phyloP scores from a whole-genome alignment of 2,888 invertebrate species.

The Automeris io region DNA sequence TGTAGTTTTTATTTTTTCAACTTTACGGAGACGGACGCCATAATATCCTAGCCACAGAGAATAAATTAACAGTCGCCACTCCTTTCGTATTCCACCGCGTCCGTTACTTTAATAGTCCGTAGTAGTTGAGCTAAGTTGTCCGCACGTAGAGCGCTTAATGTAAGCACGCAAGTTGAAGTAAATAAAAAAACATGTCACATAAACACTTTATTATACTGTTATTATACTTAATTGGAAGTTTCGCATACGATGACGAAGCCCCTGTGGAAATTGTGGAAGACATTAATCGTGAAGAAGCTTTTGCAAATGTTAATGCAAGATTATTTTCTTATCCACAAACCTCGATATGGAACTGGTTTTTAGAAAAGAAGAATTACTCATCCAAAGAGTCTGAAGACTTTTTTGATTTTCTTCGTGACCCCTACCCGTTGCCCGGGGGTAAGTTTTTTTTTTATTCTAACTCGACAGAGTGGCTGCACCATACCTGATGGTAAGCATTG shows the following conservation, averaged over 20 bases:
- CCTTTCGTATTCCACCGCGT: no score
- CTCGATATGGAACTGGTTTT: conserved; percentile 35
- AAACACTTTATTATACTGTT: conserved; percentile 6
- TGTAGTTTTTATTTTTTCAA: no score
- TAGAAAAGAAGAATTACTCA: conserved; percentile 27
- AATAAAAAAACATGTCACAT: not conserved
- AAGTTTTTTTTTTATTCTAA: conserved; percentile 28
- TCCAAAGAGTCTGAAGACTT: conserved; percentile 29
- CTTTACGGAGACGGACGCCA: no score
- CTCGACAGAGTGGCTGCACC: no score
- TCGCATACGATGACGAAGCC: conserved; percentile 24
- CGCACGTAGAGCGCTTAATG: not conserved
- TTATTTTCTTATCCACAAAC: conserved; percentile 31
- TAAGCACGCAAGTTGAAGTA: not conserved
- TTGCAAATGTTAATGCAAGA: conserved; percentile 20
- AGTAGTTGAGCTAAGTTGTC: no score
- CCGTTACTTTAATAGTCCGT: no score
- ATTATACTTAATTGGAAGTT: conserved; percentile 17
- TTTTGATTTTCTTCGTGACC: conserved; percentile 51
- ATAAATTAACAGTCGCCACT: no score
- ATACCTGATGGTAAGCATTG: no score
- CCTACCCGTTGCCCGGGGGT: conserved; percentile 52
- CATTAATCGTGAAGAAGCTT: not conserved
- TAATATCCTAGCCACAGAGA: no score
- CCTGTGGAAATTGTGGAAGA: conserved; percentile 17